Evolutionary conservation across 2,888 invertebrate species (phyloP), one percentile per base, ranked within the genome.

Genomic region (Parasteatoda lunata): DNA sequence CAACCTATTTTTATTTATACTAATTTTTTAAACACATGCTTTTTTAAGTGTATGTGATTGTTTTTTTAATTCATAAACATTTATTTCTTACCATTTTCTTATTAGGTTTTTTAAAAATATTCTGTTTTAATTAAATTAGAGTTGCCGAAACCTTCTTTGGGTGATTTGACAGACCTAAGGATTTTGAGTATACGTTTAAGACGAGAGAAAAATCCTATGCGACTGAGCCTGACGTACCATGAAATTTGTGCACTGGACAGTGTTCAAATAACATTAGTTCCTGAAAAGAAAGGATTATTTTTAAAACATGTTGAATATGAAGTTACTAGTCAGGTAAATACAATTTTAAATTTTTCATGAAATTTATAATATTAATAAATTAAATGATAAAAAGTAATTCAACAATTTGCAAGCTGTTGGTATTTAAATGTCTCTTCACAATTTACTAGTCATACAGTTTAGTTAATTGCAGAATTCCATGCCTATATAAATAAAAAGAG

Each of bases 301-400:
- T 89, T 92, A 49, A 92, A 92, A 89, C 92, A 92, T 90, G 92
- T 92, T 64, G 92, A 92, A 90, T 92, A 92, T 91, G 92, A 92
- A 90, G 91, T 92, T 5, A 91, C 92, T 71, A 92, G 92, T 90
- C 90, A 91, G 91, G 92, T 92, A 88, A 3, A 11, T 66, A 5
- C 54, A 52, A 52, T 68, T 68, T 45, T n/a, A 0, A 59, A 59
- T 9, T 4, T 59, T 59, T 59, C 4, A 8, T 3, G 8, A 59
- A 59, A 59, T n/a, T 59, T 59, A 59, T 59, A 13, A 7, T n/a
- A 59, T 13, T 6, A 4, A 7, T 59, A 59, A 13, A 54, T 8
- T 54, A 54, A 11, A 30, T 30, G 30, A 30, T 30, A 30, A 30
- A 30, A 30, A 30, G 30, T 30, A 30, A 30, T 30, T 30, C 30